A percentile compares a stretch with the other conserved stretches of the same genome.
Conservation (phyloP, 2,113 vertebrate genomes). For the Trinectes maculatus region DNA sequence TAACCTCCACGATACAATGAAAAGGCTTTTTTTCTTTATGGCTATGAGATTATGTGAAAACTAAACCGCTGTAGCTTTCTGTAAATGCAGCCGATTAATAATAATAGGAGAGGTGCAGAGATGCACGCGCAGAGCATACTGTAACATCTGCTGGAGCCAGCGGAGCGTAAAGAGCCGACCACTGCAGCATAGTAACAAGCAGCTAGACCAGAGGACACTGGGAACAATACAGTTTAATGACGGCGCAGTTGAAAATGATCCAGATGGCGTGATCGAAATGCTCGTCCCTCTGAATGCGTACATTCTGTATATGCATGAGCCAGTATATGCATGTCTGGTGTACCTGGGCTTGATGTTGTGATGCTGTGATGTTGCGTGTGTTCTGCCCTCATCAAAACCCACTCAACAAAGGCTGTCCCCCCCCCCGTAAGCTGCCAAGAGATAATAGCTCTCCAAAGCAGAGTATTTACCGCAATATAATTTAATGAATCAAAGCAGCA, state of each 20-base stretch:
- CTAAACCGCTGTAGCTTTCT: not conserved
- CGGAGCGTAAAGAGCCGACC: not conserved
- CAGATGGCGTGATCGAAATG: not conserved
- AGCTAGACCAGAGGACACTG: constrained; percentile 13
- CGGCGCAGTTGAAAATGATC: constrained; percentile 10
- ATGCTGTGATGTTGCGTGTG: too few species aligned
- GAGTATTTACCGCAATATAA: constrained; percentile 24
- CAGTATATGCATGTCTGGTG: constrained; percentile 5
- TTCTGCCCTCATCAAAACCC: constrained; percentile 50
- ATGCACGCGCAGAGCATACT: not conserved
- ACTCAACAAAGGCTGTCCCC: constrained; percentile 46
- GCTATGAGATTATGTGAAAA: not conserved
- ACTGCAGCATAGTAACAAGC: constrained; percentile 20
- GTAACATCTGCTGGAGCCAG: not conserved
- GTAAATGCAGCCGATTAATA: not conserved
- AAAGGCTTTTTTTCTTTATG: not conserved
- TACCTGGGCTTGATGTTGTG: constrained; percentile 21
- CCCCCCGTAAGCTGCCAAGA: constrained; percentile 19
- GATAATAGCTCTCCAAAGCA: constrained; percentile 33
- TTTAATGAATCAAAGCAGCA: constrained; percentile 27
- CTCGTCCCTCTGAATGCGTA: constrained; percentile 7
- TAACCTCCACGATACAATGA: not conserved
- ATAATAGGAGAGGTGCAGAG: not conserved
- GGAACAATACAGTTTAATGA: constrained; percentile 20
- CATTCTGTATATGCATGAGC: constrained; percentile 11